Conservation (phyloP, 2,113 vertebrate species). For the Pampusana beccarii region DNA sequence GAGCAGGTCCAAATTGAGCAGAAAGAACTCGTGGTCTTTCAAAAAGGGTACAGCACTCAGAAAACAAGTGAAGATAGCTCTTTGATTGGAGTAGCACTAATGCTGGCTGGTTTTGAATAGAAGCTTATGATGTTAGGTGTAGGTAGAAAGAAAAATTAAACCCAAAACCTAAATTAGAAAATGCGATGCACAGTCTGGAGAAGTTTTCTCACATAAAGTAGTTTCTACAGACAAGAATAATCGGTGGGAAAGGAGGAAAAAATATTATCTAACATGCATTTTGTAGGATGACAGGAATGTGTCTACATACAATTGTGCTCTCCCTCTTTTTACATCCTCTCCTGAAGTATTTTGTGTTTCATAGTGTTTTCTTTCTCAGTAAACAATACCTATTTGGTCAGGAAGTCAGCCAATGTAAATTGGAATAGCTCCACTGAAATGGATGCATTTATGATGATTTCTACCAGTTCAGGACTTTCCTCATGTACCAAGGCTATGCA, state of each 20-base stretch:
- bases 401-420: background rate
- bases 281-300: background rate
- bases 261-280: background rate
- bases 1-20: background rate
- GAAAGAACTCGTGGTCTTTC: background rate
- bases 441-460: background rate
- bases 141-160: background rate
- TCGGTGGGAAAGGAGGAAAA: background rate
- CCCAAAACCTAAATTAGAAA: background rate
- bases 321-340: fast-evolving
- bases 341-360: background rate
- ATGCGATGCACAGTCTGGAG: background rate
- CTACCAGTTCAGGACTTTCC: background rate
- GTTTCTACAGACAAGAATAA: background rate
- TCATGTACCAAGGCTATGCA: background rate
- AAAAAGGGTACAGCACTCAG: background rate
- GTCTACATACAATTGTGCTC: background rate
- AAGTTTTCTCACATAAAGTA: background rate
- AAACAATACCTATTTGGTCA: background rate
- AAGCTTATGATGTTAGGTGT: background rate
- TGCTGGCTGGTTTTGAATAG: background rate
- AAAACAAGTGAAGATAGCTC: background rate
- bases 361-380: background rate
- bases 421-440: background rate
- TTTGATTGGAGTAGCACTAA: background rate